phyloP scores from a whole-genome alignment of 2,113 vertebrate genomes.

The Narcine bancroftii region DNA sequence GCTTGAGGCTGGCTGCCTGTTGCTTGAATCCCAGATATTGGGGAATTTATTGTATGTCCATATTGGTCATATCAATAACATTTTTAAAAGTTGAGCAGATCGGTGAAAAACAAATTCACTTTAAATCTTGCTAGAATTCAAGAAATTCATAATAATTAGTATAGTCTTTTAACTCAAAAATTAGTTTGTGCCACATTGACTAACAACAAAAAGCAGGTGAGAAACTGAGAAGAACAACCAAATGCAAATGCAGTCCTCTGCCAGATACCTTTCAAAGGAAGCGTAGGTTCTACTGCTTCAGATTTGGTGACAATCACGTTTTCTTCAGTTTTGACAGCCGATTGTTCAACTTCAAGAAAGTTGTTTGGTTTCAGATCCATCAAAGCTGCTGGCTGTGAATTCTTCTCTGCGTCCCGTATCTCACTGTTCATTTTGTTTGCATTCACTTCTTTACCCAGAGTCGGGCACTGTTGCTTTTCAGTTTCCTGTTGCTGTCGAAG shows the following conservation, averaged over 20 bases:
- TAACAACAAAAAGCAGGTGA: background rate
- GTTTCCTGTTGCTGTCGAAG: slow-evolving; percentile 60
- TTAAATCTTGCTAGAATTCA: no score
- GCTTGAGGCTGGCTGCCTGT: no score
- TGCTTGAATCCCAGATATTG: no score
- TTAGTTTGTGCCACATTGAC: background rate
- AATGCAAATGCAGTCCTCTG: background rate
- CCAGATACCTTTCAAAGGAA: background rate
- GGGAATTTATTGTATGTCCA: no score
- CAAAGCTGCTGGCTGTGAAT: background rate
- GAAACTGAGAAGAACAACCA: background rate
- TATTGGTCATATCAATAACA: background rate
- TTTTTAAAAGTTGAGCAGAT: no score
- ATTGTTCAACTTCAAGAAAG: background rate
- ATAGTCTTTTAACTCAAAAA: background rate
- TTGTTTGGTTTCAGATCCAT: background rate
- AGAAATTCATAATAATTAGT: background rate
- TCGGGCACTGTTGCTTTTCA: slow-evolving; percentile 43
- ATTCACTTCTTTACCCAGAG: slow-evolving; percentile 38
- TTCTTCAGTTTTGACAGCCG: background rate
- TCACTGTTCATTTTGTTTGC: background rate
- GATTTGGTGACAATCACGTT: background rate
- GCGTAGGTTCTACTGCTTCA: background rate
- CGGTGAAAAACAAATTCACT: background rate
- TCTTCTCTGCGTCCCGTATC: background rate